Evolutionary conservation across 2,888 invertebrate species (phyloP), one percentile per base, ranked within the genome.

Genomic region (Creontiades dilutus): DNA sequence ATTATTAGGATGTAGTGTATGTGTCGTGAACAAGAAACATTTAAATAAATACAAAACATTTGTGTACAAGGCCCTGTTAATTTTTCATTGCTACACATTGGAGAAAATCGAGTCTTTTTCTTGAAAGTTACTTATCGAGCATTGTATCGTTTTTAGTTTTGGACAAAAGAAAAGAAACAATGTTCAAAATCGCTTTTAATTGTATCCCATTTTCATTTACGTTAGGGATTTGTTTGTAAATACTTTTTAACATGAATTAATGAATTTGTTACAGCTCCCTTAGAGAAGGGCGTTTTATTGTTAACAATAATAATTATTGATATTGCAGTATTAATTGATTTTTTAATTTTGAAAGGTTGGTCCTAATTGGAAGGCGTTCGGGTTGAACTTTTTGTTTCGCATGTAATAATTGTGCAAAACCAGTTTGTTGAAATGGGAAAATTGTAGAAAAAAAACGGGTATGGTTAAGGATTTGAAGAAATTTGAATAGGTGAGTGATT

Each of bases 1-100:
- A 82, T 82, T 48, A 48, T 19, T 82, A 82, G 82, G 82, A 23
- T 28, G 82, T 82, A 82, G 82, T 52, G 82, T 82, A 82, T 23
- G 82, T 82, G 82, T 82, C 52, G 82, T 82, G 82, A 82, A 46
- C n/a, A 46, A 46, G 9, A 16, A 46, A 46, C 2, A 78, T 46
- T 76, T 76, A 61, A 61, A 61, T 37, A 37, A 37, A 37, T 12
- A 52, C n/a, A 75, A 75, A 75, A 14, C 28, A 47, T 46, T 47
- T 37, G 46, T 78, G 78, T 78, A 46, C 37, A 78, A 47, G 78
- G 78, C 78, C 78, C 37, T 46, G 37, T 78, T 46, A 78, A 78
- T 37, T 78, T 46, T 78, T 46, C 9, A 78, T 13, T 75, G 16
- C 12, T 9, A 28, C 75, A 75, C n/a, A 75, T n/a, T 28, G n/a